Base-by-base conservation (phyloP, 2,797 vertebrate species). In the Jordanella pulchra region DNA sequence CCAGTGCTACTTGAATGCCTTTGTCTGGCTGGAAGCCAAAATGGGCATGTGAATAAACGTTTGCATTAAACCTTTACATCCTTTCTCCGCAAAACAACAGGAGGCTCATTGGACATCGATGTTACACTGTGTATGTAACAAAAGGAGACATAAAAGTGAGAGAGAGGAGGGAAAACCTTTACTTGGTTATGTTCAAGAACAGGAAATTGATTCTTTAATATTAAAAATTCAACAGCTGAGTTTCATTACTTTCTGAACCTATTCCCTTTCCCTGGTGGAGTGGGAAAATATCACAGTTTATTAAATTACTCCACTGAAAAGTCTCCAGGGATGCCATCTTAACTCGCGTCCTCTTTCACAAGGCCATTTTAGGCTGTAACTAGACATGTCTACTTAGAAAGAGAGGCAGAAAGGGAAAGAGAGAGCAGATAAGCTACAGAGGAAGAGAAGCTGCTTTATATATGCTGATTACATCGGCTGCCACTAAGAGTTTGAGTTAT, bases 301-400 rank as follows among this genome's bases (percentile, higher is more conserved):
- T 94, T 93, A 93, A 94, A 94, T 94, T 91, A 93, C 90, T 90
- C 81, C 86, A 87, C 82, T 91, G 82, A 93, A 91, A 89, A 91
- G 84, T 90, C 92, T 92, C 89, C 7, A 11, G 90, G 88, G 93
- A 92, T 81, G 86, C 90, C 92, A 91, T 92, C 88, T 92, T 92
- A 93, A 91, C 88, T 91, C 75, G 67, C 76, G 60, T 86, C 86
- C 83, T 91, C 84, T 87, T 90, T 87, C 86, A 85, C 86, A 89
- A 91, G 86, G 82, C 87, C 86, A 87, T 88, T 89, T 92, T 90
- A 90, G 89, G 84, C 87, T 91, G 87, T 92, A 92, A 91, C 90
- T 85, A 91, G 90, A 87, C 89, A 91, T 87, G 88, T 90, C 91
- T 91, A 84, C 87, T 89, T 84, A 84, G 89, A 81, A 67, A 68